Conservation (phyloP, 1,140 invertebrate genomes). For the Lepidurus apus region DNA sequence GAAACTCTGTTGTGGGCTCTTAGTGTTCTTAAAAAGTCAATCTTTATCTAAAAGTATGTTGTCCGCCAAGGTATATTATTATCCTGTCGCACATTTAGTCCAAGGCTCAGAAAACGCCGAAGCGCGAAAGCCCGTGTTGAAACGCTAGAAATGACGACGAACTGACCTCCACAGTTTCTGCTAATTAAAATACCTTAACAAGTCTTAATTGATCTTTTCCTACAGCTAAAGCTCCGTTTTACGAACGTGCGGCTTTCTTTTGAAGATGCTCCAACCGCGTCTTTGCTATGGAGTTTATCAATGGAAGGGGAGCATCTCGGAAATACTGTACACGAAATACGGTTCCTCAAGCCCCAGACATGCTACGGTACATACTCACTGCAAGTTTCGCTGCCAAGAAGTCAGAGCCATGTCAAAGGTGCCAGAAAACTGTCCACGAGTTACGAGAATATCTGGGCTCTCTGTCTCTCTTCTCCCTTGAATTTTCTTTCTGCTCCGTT, state of each 20-base stretch:
- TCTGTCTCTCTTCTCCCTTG: neutral
- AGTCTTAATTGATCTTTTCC: constrained; percentile 3
- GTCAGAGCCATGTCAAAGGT: constrained; percentile 2
- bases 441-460: constrained; percentile 11
- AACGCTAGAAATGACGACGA: neutral
- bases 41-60: neutral
- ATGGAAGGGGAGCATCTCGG: neutral
- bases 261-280: neutral
- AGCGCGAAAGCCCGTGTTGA: neutral
- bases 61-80: neutral
- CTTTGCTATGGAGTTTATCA: neutral
- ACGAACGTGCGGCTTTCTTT: constrained; percentile 6
- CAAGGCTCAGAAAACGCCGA: neutral
- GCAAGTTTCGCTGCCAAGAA: neutral
- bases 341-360: neutral
- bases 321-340: neutral
- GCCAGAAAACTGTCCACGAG: constrained; percentile 1
- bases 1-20: neutral
- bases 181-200: constrained; percentile 12
- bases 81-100: neutral
- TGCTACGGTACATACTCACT: neutral
- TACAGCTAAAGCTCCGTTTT: neutral
- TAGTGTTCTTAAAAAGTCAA: neutral
- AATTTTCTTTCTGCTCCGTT: neutral
- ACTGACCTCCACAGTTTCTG: neutral